Evolutionary conservation across 2,888 invertebrate species (phyloP).

Genomic region (Pseudoips prasinana): DNA sequence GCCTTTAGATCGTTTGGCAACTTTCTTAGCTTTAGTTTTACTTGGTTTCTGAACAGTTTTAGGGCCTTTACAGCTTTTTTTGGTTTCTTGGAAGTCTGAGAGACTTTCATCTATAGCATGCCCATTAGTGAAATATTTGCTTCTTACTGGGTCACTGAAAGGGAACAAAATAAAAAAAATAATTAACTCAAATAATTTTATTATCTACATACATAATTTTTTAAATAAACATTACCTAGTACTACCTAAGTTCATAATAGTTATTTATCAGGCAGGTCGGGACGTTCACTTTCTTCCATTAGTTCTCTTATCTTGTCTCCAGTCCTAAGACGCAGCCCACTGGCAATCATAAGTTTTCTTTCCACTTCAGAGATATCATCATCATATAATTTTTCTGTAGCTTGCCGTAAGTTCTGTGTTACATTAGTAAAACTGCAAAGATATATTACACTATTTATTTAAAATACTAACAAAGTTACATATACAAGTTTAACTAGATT

Average conservation of each 20-base stretch:
- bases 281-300: conserved; percentile 45
- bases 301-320: conserved; percentile 45
- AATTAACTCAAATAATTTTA: conserved; percentile 22
- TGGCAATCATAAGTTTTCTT: conserved; percentile 61
- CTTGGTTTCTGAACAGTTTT: conserved; percentile 38
- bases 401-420: conserved; percentile 50
- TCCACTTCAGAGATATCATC: conserved; percentile 71
- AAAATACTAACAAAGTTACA: no score
- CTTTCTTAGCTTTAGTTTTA: conserved; percentile 39
- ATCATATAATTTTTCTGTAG: conserved; percentile 52
- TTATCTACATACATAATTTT: conserved; percentile 23
- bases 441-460: no score
- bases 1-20: conserved; percentile 47
- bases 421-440: conserved; percentile 42
- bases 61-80: conserved; percentile 46
- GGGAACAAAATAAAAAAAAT: conserved; percentile 54
- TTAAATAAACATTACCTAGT: conserved; percentile 41
- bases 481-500: no score
- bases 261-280: conserved; percentile 57
- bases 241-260: conserved; percentile 45
- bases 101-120: conserved; percentile 69
- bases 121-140: conserved; percentile 59
- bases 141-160: conserved; percentile 43
- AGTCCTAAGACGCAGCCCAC: conserved; percentile 50
- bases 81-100: conserved; percentile 62